A percentile compares a stretch with the other conserved stretches of the same genome.
Evolutionary conservation across 2,797 vertebrate genomes (phyloP).

Genomic region (Clarias fuscus): DNA sequence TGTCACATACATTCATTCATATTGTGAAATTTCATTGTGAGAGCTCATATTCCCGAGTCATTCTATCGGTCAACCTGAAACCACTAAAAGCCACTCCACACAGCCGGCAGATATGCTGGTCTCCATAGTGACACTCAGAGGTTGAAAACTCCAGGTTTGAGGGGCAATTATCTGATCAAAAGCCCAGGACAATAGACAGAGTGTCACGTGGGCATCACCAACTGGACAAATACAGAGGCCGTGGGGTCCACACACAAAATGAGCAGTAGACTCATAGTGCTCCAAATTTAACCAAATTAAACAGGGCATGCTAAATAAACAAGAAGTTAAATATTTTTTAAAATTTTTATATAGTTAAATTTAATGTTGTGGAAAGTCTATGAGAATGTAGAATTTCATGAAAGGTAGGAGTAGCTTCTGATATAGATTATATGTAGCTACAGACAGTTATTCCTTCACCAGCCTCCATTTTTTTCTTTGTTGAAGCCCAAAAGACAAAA

Average conservation of each 20-base stretch:
- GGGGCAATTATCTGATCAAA: slow-evolving; percentile 81
- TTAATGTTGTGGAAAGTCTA: neutral
- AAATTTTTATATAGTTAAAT: neutral
- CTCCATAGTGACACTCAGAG: slow-evolving; percentile 72
- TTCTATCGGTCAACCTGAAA: slow-evolving; percentile 37
- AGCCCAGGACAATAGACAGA: slow-evolving; percentile 63
- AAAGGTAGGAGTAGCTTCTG: no score
- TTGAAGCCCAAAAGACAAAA: neutral
- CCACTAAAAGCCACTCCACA: slow-evolving; percentile 63
- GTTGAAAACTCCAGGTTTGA: slow-evolving; percentile 68
- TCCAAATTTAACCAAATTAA: neutral
- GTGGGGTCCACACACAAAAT: slow-evolving; percentile 51
- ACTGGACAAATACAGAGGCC: slow-evolving; percentile 57
- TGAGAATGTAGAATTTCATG: neutral
- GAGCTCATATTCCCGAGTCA: slow-evolving; percentile 31
- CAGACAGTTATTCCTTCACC: neutral
- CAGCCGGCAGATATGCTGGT: slow-evolving; percentile 64
- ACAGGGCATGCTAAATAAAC: neutral
- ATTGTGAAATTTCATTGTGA: neutral
- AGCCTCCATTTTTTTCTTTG: neutral
- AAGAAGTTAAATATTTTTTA: neutral
- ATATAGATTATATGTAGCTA: neutral
- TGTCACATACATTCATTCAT: slow-evolving; percentile 8
- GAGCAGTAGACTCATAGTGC: neutral
- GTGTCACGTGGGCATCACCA: slow-evolving; percentile 63